These are phyloP conservation scores for Scaptomyza polygonia DNA, from an alignment of 2,888 invertebrate species.

Conservation along the genomic window DNA sequence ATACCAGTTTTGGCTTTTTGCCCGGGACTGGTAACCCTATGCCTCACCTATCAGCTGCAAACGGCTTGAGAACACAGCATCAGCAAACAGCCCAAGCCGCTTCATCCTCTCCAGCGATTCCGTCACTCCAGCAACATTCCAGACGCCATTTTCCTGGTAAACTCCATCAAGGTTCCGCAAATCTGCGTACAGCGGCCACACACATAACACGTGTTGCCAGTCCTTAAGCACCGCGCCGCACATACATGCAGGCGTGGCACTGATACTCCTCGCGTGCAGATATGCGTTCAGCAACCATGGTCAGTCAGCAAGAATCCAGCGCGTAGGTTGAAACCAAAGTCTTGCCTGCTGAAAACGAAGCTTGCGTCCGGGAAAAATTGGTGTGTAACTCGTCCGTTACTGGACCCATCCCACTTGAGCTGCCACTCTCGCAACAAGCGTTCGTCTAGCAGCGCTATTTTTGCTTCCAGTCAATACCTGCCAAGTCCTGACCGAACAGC, in stretches of 20 bases:
- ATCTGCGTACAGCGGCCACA: conserved; percentile 8
- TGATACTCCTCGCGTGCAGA: conserved; percentile 4
- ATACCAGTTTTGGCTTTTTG: too few species aligned
- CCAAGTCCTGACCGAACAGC: not conserved
- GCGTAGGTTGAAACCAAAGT: conserved; percentile 4
- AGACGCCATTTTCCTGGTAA: too few species aligned
- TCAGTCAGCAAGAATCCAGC: conserved; percentile 3
- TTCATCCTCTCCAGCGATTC: too few species aligned
- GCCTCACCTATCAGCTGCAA: too few species aligned
- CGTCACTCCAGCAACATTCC: too few species aligned
- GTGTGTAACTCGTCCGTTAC: conserved; percentile 1
- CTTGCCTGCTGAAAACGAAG: conserved; percentile 3
- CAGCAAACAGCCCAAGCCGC: too few species aligned
- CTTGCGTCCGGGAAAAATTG: conserved; percentile 17
- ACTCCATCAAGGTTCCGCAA: conserved; percentile 8
- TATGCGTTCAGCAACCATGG: conserved; percentile 17
- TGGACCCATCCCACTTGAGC: too few species aligned
- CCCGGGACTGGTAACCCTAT: too few species aligned
- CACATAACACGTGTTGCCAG: conserved; percentile 12
- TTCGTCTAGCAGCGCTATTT: not conserved
- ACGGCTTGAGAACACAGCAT: too few species aligned
- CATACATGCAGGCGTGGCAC: conserved; percentile 6
- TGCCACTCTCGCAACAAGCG: not conserved
- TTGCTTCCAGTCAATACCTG: not conserved
- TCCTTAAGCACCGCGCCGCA: conserved; percentile 1